Evolutionary conservation across 2,797 vertebrate genomes (phyloP).

Genomic region (Rachycentron canadum): DNA sequence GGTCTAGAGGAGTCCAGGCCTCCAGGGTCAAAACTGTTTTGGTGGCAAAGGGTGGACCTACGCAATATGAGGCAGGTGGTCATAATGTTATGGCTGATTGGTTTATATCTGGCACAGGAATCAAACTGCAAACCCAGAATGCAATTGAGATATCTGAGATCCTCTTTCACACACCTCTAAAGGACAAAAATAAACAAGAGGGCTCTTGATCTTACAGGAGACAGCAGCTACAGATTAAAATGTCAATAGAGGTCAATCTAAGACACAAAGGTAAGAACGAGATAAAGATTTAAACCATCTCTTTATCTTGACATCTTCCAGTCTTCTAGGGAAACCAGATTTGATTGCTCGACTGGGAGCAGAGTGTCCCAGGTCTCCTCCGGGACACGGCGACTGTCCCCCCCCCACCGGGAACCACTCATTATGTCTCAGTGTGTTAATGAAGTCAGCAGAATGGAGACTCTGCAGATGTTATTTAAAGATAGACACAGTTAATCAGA

Average conservation of each 20-base stretch:
- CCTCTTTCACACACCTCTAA: background rate
- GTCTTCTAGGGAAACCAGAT: slow-evolving; percentile 30
- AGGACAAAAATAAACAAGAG: slow-evolving; percentile 3
- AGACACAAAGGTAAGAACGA: background rate
- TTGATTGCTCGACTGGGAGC: slow-evolving; percentile 42
- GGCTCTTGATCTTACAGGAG: background rate
- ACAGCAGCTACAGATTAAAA: background rate
- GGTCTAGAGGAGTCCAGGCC: too few species aligned
- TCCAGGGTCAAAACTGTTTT: too few species aligned
- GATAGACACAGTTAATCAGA: slow-evolving; percentile 61
- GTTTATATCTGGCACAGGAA: background rate
- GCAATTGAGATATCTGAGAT: background rate
- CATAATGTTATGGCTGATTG: too few species aligned
- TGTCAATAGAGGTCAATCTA: background rate
- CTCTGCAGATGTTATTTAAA: slow-evolving; percentile 70
- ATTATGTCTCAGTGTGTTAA: slow-evolving; percentile 61
- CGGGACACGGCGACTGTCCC: slow-evolving; percentile 47
- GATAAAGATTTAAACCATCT: too few species aligned
- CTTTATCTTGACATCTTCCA: slow-evolving; percentile 28
- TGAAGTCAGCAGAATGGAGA: slow-evolving; percentile 62
- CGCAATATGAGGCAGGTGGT: too few species aligned
- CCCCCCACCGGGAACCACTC: slow-evolving; percentile 41
- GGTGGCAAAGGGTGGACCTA: too few species aligned
- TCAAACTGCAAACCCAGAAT: slow-evolving; percentile 32
- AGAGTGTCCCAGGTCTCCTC: slow-evolving; percentile 44